Evolutionary conservation across 2,888 invertebrate genomes (phyloP).

Genomic region (Dendrolimus pini): DNA sequence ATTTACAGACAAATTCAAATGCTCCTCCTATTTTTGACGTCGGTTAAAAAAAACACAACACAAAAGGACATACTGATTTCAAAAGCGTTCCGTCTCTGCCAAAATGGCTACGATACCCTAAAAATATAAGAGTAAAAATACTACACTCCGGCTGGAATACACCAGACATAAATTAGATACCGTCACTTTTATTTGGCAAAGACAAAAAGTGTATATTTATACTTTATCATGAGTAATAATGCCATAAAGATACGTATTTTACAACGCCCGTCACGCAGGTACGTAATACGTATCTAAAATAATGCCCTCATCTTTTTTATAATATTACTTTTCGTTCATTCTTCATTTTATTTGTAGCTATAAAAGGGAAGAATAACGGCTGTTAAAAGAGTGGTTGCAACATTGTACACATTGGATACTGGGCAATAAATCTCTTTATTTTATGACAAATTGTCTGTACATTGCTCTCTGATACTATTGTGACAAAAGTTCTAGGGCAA

Average conservation of each 20-base stretch:
- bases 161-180: slow-evolving; percentile 37
- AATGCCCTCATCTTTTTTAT: slow-evolving; percentile 54
- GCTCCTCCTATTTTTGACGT: too few relatives aligned
- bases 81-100: too few relatives aligned
- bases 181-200: slow-evolving; percentile 3
- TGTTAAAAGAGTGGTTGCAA: slow-evolving; percentile 57
- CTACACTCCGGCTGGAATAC: slow-evolving; percentile 16
- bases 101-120: too few relatives aligned
- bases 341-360: slow-evolving; percentile 64
- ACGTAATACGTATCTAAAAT: slow-evolving; percentile 46
- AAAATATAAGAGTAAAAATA: too few relatives aligned
- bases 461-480: slow-evolving; percentile 45
- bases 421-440: slow-evolving; percentile 72
- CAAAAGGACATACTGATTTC: too few relatives aligned
- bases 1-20: too few relatives aligned
- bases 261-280: slow-evolving; percentile 24
- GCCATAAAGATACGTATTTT: slow-evolving; percentile 36
- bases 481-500: slow-evolving; percentile 68
- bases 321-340: slow-evolving; percentile 63
- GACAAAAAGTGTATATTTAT: slow-evolving; percentile 5
- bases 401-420: slow-evolving; percentile 47
- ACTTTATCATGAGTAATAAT: slow-evolving; percentile 31
- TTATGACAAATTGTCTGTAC: slow-evolving; percentile 73
- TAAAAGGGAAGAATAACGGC: slow-evolving; percentile 70
- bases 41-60: too few relatives aligned